Conservation (phyloP, 1,140 invertebrate species). For the Parapsyche elsis region DNA sequence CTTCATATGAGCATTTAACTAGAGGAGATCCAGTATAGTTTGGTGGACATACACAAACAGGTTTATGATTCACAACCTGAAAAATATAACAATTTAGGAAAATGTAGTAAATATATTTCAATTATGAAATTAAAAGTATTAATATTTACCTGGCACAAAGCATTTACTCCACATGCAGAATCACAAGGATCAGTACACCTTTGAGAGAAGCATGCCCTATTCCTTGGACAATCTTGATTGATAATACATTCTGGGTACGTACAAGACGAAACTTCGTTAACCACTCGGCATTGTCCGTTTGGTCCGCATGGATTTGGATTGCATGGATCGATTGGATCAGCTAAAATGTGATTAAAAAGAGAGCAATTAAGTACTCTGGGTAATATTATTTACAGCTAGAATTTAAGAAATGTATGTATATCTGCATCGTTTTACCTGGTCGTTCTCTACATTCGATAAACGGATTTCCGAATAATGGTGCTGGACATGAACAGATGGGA, state of each 20-base stretch:
- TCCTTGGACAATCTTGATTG: conserved; percentile 83
- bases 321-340: conserved; percentile 74
- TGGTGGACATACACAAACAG: conserved; percentile 72
- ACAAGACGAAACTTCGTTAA: conserved; percentile 76
- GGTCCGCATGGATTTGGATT: conserved; percentile 82
- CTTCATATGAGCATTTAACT: conserved; percentile 42
- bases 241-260: conserved; percentile 88
- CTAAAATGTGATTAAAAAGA: not conserved
- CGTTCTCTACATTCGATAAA: conserved; percentile 73
- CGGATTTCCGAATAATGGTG: conserved; percentile 78
- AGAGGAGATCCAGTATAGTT: conserved; percentile 83
- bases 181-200: conserved; percentile 86
- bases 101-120: not conserved
- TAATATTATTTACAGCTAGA: not conserved
- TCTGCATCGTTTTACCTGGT: conserved; percentile 24
- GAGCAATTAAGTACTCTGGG: not conserved
- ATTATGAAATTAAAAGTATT: not conserved
- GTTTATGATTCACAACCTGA: conserved; percentile 71
- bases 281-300: conserved; percentile 82
- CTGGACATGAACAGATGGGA: conserved; percentile 81
- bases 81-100: conserved; percentile 56
- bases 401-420: not conserved
- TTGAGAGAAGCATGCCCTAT: conserved; percentile 82
- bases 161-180: conserved; percentile 85
- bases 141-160: conserved; percentile 73